A percentile compares a stretch with the other conserved stretches of the same genome.
Evolutionary conservation across 2,113 vertebrate species (phyloP).

Genomic region (Microtus oregoni): DNA sequence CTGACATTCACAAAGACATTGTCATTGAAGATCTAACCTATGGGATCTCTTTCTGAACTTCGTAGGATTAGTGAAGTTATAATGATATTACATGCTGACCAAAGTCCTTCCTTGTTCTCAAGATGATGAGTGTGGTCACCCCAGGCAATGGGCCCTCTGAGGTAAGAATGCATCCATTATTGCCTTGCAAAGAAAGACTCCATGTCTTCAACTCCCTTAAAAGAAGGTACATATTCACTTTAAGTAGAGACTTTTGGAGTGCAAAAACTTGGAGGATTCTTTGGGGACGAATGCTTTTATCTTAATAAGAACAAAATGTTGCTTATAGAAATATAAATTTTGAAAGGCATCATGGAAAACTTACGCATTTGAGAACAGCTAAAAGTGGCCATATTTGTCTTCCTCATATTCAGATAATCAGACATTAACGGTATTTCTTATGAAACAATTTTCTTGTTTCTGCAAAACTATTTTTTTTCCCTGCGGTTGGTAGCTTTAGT

Average conservation of each 20-base stretch:
- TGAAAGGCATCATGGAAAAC: conserved; percentile 23
- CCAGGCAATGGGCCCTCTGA: background rate
- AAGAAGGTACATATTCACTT: conserved; percentile 16
- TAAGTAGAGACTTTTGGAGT: conserved; percentile 20
- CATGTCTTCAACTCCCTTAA: background rate
- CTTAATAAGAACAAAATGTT: conserved; percentile 43
- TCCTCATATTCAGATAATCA: conserved; percentile 27
- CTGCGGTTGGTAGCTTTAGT: conserved; percentile 10
- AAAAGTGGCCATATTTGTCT: conserved; percentile 16
- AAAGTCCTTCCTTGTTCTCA: background rate
- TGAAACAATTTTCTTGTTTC: conserved; percentile 46
- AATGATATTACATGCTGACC: background rate
- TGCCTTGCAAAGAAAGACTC: background rate
- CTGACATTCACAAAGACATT: background rate
- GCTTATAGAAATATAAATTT: conserved; percentile 25
- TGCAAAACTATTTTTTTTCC: conserved; percentile 50
- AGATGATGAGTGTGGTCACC: background rate
- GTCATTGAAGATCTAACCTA: conserved; percentile 12
- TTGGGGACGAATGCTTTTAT: conserved; percentile 46
- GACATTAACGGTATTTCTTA: background rate
- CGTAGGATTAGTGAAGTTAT: background rate
- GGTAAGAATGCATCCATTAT: background rate
- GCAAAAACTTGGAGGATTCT: background rate
- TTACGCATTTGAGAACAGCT: conserved; percentile 9
- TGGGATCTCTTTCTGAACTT: conserved; percentile 15